Conservation (phyloP, 2,113 vertebrate species). For the Clupea harengus region DNA sequence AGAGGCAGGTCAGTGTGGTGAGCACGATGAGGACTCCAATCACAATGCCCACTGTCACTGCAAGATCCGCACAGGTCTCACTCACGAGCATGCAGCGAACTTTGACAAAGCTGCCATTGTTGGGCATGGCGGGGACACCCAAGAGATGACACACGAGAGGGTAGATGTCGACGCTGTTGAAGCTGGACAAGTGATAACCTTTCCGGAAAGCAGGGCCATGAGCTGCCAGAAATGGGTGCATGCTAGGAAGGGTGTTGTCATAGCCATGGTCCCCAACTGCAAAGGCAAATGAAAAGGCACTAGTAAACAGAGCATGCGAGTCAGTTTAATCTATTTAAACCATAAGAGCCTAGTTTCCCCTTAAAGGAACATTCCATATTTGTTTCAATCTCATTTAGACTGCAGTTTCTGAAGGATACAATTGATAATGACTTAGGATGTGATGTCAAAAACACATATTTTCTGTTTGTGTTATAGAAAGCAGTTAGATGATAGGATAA, state of each 20-base stretch:
- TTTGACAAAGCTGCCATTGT: constrained; percentile 82
- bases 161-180: constrained; percentile 88
- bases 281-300: constrained; percentile 28
- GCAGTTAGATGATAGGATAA: no score
- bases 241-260: constrained; percentile 84
- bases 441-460: neutral
- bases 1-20: constrained; percentile 73
- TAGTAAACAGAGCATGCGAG: neutral
- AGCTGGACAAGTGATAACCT: constrained; percentile 60
- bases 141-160: constrained; percentile 92
- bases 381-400: neutral
- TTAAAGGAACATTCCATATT: neutral
- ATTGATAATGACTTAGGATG: neutral
- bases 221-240: constrained; percentile 93
- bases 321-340: no score
- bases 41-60: constrained; percentile 76
- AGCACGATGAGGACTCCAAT: constrained; percentile 77
- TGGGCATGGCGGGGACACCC: constrained; percentile 71
- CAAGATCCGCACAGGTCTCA: constrained; percentile 74
- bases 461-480: no score
- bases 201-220: constrained; percentile 81
- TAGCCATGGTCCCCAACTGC: constrained; percentile 96
- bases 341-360: no score
- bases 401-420: neutral
- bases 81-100: constrained; percentile 75